A percentile compares a stretch with the other conserved stretches of the same genome.
Evolutionary conservation across 2,113 vertebrate species (phyloP).

Genomic region (Halichoeres trimaculatus): DNA sequence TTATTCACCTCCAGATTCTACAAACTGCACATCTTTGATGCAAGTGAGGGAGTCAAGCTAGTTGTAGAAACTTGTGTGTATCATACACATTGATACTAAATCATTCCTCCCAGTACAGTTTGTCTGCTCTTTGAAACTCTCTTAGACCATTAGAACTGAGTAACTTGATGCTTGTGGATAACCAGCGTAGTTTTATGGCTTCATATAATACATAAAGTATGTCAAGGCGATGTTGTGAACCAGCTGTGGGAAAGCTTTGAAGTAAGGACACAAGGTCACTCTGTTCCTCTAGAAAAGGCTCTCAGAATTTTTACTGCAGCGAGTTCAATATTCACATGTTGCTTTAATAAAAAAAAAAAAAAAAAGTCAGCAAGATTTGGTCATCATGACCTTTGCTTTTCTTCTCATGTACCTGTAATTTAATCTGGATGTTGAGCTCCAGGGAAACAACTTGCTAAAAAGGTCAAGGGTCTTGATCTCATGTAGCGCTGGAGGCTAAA

Average conservation of each 20-base stretch:
- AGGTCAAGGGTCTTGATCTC: not conserved
- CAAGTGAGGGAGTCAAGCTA: too few species aligned
- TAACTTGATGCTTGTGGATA: slow-evolving; percentile 7
- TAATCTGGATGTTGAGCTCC: not conserved
- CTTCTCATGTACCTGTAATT: not conserved
- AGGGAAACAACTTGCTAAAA: not conserved
- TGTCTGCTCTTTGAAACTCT: slow-evolving; percentile 11
- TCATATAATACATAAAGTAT: slow-evolving; percentile 10
- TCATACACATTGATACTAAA: not conserved
- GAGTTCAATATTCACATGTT: not conserved
- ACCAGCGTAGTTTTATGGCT: slow-evolving; percentile 13
- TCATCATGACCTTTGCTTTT: not conserved
- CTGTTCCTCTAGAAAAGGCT: slow-evolving; percentile 1
- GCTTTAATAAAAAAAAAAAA: slow-evolving; percentile 3
- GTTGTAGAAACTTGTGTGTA: too few species aligned
- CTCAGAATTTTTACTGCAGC: slow-evolving; percentile 6
- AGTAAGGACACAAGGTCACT: slow-evolving; percentile 29
- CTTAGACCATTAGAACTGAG: slow-evolving; percentile 6
- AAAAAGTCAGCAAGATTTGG: not conserved
- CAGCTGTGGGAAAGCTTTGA: slow-evolving; percentile 39
- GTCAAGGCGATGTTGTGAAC: slow-evolving; percentile 8
- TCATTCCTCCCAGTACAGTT: not conserved
- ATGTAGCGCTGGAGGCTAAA: not conserved
- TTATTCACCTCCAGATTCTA: too few species aligned
- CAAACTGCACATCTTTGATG: too few species aligned